Conservation (phyloP, 2,113 vertebrate species). For the Corydoras maculifer region DNA sequence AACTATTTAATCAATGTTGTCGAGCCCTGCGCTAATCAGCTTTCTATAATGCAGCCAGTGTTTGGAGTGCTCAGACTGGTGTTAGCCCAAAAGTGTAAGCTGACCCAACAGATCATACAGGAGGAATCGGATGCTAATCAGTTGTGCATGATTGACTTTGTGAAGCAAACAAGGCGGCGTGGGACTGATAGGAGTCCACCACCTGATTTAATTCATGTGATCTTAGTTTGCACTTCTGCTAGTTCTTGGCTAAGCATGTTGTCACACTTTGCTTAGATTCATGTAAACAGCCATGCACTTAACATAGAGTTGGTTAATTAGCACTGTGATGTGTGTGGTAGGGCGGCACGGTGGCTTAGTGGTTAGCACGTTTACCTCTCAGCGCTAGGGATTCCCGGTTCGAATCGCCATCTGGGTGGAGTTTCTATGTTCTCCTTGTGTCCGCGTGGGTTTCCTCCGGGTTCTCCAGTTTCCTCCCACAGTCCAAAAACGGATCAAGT, state of each 20-base stretch:
- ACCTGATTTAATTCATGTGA: slow-evolving; percentile 11
- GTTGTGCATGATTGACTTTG: slow-evolving; percentile 18
- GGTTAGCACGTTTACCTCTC: too few species aligned
- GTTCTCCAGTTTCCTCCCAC: too few species aligned
- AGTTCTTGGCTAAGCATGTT: not conserved
- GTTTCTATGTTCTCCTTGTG: too few species aligned
- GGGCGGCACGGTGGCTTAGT: too few species aligned
- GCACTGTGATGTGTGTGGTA: too few species aligned
- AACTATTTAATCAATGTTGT: not conserved
- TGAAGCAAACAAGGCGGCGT: slow-evolving; percentile 18
- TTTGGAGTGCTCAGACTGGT: slow-evolving; percentile 4
- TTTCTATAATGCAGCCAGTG: not conserved
- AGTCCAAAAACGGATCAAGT: too few species aligned
- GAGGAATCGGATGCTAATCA: slow-evolving; percentile 21
- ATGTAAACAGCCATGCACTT: too few species aligned
- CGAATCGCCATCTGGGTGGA: too few species aligned
- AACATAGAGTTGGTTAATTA: too few species aligned
- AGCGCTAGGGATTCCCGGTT: too few species aligned
- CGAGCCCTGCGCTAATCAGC: not conserved
- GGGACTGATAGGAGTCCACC: slow-evolving; percentile 3
- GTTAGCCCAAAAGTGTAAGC: slow-evolving; percentile 15
- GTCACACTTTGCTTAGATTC: not conserved
- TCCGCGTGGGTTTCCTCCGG: too few species aligned
- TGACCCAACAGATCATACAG: slow-evolving; percentile 5
- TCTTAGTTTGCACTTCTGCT: not conserved